Conservation (phyloP, 2,113 vertebrate genomes). For the Ptyas mucosa region DNA sequence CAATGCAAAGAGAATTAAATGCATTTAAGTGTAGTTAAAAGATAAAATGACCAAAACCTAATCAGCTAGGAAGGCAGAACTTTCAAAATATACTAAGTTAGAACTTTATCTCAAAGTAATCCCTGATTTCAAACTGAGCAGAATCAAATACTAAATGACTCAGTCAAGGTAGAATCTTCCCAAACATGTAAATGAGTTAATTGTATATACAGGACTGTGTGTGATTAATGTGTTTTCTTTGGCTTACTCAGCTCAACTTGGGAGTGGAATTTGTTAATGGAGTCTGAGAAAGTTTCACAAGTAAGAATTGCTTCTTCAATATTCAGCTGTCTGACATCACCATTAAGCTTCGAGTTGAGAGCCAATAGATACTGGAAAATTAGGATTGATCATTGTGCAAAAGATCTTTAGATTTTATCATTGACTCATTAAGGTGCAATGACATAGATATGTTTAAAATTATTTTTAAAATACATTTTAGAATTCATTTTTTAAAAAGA, state of each 20-base stretch:
- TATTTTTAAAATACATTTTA: background rate
- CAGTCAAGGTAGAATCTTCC: slow-evolving; percentile 3
- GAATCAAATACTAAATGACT: background rate
- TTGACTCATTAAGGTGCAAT: background rate
- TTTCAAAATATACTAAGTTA: background rate
- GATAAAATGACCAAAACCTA: background rate
- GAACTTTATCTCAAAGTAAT: background rate
- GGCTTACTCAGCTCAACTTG: slow-evolving; percentile 19
- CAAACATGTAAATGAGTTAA: slow-evolving; percentile 19
- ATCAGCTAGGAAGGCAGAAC: background rate
- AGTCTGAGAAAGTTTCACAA: background rate
- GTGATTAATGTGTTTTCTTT: background rate
- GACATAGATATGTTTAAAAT: background rate
- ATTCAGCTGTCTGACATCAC: background rate
- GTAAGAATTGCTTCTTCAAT: slow-evolving; percentile 1
- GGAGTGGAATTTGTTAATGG: slow-evolving; percentile 28
- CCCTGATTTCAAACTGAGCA: slow-evolving; percentile 9
- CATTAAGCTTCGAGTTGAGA: background rate
- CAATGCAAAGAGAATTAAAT: background rate
- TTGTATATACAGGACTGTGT: slow-evolving; percentile 19
- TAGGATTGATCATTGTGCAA: background rate
- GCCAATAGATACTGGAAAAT: background rate
- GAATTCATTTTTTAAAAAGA: background rate
- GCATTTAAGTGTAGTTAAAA: background rate
- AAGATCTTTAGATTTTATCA: background rate